phyloP scores from a whole-genome alignment of 1,140 invertebrate species.

The Ganaspis sp. region DNA sequence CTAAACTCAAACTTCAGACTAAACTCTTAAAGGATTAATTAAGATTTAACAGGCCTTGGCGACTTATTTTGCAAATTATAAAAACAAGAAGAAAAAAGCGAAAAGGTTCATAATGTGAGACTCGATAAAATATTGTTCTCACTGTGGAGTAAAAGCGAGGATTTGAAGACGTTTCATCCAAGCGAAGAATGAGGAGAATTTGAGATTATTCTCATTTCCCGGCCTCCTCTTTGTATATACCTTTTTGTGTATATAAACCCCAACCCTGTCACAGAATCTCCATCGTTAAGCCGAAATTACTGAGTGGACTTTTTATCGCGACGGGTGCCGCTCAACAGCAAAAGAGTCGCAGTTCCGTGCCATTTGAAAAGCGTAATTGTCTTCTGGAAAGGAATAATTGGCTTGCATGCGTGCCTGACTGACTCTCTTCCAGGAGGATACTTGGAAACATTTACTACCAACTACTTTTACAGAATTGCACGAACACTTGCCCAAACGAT shows the following conservation, averaged over 20 bases:
- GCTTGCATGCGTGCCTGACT: conserved; percentile 47
- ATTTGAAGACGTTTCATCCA: conserved; percentile 16
- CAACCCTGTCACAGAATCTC: conserved; percentile 29
- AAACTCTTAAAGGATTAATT: no score
- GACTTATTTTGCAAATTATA: not conserved
- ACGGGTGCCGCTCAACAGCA: conserved; percentile 32
- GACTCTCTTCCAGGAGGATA: conserved; percentile 45
- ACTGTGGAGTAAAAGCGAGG: not conserved
- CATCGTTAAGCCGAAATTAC: conserved; percentile 48
- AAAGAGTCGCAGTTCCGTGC: conserved; percentile 55
- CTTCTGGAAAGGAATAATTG: conserved; percentile 69
- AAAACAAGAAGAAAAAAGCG: not conserved
- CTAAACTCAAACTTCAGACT: no score
- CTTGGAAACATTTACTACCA: conserved; percentile 47
- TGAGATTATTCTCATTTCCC: conserved; percentile 16
- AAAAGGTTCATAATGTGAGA: not conserved
- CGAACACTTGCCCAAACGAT: conserved; percentile 46
- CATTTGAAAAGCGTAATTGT: conserved; percentile 64
- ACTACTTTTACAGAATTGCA: conserved; percentile 44
- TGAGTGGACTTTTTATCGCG: conserved; percentile 49
- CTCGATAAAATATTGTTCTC: conserved; percentile 18
- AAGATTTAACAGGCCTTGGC: no score
- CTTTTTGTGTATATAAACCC: conserved; percentile 16
- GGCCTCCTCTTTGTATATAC: not conserved
- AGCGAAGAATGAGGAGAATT: not conserved